phyloP scores from a whole-genome alignment of 1,140 invertebrate species.

The Magallana angulata region DNA sequence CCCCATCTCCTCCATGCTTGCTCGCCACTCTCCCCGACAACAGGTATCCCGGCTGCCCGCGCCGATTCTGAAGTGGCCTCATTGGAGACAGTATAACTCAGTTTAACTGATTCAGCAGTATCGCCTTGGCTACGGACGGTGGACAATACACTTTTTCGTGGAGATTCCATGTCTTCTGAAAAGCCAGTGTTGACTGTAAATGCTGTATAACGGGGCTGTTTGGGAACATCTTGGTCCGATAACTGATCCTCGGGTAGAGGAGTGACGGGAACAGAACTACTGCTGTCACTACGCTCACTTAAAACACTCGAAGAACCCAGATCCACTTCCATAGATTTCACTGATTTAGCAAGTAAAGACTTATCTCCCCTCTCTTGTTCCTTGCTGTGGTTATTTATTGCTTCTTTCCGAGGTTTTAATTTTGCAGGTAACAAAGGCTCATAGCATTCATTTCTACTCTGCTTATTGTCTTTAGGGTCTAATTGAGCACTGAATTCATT shows the following conservation, averaged over 20 bases:
- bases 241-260: conserved; percentile 51
- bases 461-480: conserved; percentile 1
- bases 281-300: conserved; percentile 47
- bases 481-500: conserved; percentile 22
- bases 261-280: conserved; percentile 43
- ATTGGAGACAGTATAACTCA: conserved; percentile 70
- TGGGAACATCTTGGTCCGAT: conserved; percentile 40
- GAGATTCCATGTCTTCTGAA: conserved; percentile 35
- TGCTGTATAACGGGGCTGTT: conserved; percentile 44
- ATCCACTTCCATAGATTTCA: conserved; percentile 33
- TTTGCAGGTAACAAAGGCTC: conserved; percentile 81
- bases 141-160: neutral
- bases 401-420: conserved; percentile 83
- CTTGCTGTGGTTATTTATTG: conserved; percentile 83
- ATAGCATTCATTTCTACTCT: conserved; percentile 43
- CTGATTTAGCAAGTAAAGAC: conserved; percentile 4
- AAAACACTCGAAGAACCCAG: conserved; percentile 41
- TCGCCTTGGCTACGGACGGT: conserved; percentile 20
- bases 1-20: conserved; percentile 41
- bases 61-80: conserved; percentile 66
- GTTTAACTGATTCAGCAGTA: conserved; percentile 53
- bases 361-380: conserved; percentile 83
- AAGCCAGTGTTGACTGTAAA: neutral
- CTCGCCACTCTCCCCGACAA: conserved; percentile 65
- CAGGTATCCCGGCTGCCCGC: conserved; percentile 71